Base-by-base conservation (phyloP, 2,888 invertebrate genomes). In the Agrochola litura region DNA sequence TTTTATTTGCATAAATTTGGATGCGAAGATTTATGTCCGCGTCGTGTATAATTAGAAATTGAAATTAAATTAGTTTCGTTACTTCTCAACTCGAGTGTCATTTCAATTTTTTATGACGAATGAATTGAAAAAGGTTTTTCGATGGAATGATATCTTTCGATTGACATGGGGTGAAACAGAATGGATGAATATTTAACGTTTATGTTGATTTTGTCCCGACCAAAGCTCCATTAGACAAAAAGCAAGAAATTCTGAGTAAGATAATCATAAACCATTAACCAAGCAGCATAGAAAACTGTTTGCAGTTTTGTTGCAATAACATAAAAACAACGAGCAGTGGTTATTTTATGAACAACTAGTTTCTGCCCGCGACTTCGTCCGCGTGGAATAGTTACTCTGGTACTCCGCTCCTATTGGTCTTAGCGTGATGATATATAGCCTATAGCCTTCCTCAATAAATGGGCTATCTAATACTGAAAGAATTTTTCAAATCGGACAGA, bases 1-100 rank as follows among this genome's bases (percentile, higher is more conserved):
- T 95, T 95, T 94, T 94, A 95, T 95, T 95, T 95, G 94, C 95
- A 95, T 95, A 95, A 95, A 94, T 95, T 94, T 94, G 92, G 93
- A 93, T 93, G 91, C 91, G 86, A 89, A 91, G 92, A 94, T 95
- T 95, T 93, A 93, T 93, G 91, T 91, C 90, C 90, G 88, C 89
- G 89, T 91, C 91, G 90, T 89, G 92, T 91, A 91, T 92, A 93
- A 94, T 93, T 92, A 91, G 90, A 91, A 88, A 91, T 89, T 83
- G 85, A 88, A 88, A 87, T 88, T 86, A 86, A 88, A 88, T 88
- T 83, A 86, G 80, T 87, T 88, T 84, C 86, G 82, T 86, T 86
- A 84, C 77, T 84, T 88, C 77, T 77, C 79, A 84, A 86, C 71
- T 76, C 69, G 79, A 82, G 87, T 70, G 77, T 83, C 82, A 84